A percentile compares a stretch with the other conserved stretches of the same genome.
Evolutionary conservation across 1,140 invertebrate species (phyloP).

Genomic region (Penaeus indicus): DNA sequence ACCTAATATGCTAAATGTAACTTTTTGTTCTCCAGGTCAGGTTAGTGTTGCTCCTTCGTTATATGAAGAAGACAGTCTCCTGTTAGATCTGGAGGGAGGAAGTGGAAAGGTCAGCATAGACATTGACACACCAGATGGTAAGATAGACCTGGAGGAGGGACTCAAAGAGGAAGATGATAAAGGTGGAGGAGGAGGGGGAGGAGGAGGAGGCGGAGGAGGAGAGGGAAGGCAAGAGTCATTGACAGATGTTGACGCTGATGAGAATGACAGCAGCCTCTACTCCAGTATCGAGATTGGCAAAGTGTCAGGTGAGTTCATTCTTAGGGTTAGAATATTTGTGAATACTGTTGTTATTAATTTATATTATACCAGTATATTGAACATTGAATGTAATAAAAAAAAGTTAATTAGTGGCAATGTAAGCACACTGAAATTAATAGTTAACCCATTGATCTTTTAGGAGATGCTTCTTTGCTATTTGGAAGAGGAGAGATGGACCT

Average conservation of each 20-base stretch:
- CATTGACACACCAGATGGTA: slow-evolving; percentile 50
- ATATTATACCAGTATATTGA: background rate
- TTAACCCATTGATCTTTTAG: background rate
- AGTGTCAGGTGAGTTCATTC: slow-evolving; percentile 47
- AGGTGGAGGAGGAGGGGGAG: slow-evolving; percentile 35
- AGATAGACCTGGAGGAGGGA: slow-evolving; percentile 40
- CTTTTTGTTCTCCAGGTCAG: slow-evolving; percentile 68
- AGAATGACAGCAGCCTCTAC: slow-evolving; percentile 50
- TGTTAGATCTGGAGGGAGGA: slow-evolving; percentile 66
- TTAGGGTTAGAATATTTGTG: background rate
- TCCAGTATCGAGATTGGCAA: slow-evolving; percentile 64
- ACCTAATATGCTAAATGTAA: background rate
- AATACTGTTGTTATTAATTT: background rate
- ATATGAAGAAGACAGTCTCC: slow-evolving; percentile 62
- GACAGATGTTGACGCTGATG: slow-evolving; percentile 10
- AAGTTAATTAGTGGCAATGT: background rate
- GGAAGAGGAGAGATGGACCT: slow-evolving; percentile 54
- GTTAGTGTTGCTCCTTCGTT: slow-evolving; percentile 68
- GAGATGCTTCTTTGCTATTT: slow-evolving; percentile 48
- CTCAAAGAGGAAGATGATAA: slow-evolving; percentile 29
- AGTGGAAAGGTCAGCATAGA: slow-evolving; percentile 50
- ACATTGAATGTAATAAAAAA: background rate
- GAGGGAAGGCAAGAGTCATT: slow-evolving; percentile 11
- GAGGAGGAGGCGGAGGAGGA: background rate
- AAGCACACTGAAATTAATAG: too few species aligned